Percentiles rank a stretch among this genome's conserved stretches.
phyloP scores from a whole-genome alignment of 2,888 invertebrate species.

The Eristalinus sepulchralis region DNA sequence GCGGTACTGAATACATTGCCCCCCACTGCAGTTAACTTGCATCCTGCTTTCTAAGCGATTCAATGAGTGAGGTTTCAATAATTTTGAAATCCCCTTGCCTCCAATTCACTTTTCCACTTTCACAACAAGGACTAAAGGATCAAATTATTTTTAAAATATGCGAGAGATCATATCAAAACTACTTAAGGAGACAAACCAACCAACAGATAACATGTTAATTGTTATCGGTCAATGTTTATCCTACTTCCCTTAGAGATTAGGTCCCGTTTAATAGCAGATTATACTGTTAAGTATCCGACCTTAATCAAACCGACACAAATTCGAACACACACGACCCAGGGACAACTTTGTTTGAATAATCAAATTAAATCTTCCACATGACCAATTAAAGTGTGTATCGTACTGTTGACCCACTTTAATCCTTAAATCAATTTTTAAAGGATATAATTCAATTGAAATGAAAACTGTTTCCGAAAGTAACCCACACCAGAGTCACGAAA shows the following conservation, averaged over 20 bases:
- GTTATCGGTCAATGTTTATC: not conserved
- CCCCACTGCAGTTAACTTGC: too few relatives aligned
- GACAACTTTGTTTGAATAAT: not conserved
- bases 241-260: not conserved
- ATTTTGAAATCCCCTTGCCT: too few relatives aligned
- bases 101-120: too few relatives aligned
- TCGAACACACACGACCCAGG: not conserved
- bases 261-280: not conserved
- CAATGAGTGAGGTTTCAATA: too few relatives aligned
- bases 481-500: not conserved
- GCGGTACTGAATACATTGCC: too few relatives aligned
- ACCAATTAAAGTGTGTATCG: not conserved
- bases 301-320: not conserved
- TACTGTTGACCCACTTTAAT: not conserved
- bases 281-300: not conserved
- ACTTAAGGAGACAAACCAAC: not conserved
- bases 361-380: not conserved
- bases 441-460: conserved; percentile 24
- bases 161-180: not conserved
- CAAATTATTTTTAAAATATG: not conserved
- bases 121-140: not conserved
- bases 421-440: conserved; percentile 24
- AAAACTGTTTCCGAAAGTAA: not conserved
- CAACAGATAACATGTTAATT: not conserved
- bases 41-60: too few relatives aligned